Conservation (phyloP, 2,797 vertebrate species). For the Parauchenoglanis ngamensis region DNA sequence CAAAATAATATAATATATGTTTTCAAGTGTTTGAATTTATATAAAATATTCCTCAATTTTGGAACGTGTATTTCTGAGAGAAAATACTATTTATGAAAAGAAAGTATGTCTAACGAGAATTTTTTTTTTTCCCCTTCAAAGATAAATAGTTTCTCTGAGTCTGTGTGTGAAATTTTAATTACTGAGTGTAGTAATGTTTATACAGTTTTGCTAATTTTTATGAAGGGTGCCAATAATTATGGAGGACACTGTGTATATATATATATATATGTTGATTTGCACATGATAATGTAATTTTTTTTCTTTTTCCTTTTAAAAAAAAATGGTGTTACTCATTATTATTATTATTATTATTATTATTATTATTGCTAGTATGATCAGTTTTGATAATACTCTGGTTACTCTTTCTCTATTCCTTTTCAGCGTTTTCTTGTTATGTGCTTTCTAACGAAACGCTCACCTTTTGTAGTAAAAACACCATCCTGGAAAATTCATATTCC, state of each 20-base stretch:
- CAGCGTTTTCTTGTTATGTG: conserved; percentile 53
- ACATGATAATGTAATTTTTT: conserved; percentile 54
- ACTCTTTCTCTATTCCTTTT: conserved; percentile 58
- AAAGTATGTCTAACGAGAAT: neutral
- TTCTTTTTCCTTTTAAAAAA: conserved; percentile 17
- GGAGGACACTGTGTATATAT: conserved; percentile 27
- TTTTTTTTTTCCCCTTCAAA: neutral
- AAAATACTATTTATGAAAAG: neutral
- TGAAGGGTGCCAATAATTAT: conserved; percentile 28
- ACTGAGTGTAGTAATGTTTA: neutral
- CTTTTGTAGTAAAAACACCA: conserved; percentile 55
- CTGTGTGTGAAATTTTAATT: neutral
- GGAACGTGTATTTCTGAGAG: neutral
- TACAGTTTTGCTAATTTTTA: neutral
- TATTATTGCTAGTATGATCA: conserved; percentile 60
- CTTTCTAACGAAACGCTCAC: conserved; percentile 50
- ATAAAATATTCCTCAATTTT: conserved; percentile 16
- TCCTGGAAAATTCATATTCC: conserved; percentile 57
- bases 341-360: conserved; percentile 43
- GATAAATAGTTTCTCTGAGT: neutral
- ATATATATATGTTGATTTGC: conserved; percentile 51
- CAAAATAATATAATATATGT: neutral
- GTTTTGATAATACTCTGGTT: conserved; percentile 55
- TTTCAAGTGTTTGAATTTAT: conserved; percentile 9
- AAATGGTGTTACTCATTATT: conserved; percentile 50